Evolutionary conservation across 2,113 vertebrate species (phyloP).

Genomic region (Chauna torquata): DNA sequence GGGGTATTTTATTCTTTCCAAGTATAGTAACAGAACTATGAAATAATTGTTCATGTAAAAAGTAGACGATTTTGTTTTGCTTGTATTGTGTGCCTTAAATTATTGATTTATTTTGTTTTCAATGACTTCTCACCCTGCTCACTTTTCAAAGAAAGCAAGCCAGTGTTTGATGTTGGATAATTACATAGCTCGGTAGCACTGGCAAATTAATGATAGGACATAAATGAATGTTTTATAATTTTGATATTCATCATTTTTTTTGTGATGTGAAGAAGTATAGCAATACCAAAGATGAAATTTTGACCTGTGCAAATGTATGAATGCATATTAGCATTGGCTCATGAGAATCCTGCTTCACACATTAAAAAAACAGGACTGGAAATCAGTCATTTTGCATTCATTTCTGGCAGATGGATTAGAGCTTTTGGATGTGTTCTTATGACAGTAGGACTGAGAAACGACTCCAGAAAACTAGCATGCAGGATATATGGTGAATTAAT

Average conservation of each 20-base stretch:
- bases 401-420: background rate
- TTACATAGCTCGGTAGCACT: background rate
- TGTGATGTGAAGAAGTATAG: background rate
- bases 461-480: background rate
- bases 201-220: background rate
- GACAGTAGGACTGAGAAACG: background rate
- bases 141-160: slow-evolving; percentile 8
- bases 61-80: background rate
- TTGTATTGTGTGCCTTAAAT: background rate
- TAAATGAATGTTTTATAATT: background rate
- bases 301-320: background rate
- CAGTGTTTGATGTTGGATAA: slow-evolving; percentile 2
- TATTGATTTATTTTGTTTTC: background rate
- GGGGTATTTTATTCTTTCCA: background rate
- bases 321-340: background rate
- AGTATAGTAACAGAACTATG: background rate
- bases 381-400: background rate
- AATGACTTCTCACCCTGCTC: background rate
- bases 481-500: background rate
- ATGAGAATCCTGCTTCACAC: background rate
- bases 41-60: background rate
- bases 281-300: background rate
- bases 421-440: background rate
- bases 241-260: background rate
- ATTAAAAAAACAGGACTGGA: background rate